These are phyloP conservation scores for Nomada goodeniana DNA, from an alignment of 2,888 invertebrate genomes.

Conservation along the genomic window DNA sequence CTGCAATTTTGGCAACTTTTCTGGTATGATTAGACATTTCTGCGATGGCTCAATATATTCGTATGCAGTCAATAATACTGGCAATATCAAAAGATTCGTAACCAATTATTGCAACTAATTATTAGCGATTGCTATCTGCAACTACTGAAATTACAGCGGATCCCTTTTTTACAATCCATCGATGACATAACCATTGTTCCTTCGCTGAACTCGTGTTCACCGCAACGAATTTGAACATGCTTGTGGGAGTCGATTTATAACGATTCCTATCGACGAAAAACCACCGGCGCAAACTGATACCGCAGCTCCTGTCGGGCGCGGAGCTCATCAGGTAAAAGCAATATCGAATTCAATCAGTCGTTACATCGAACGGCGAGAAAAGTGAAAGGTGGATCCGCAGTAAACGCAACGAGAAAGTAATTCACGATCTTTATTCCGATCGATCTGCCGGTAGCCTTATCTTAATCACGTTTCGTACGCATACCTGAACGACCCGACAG, in stretches of 20 bases:
- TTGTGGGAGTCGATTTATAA: neutral
- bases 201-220: neutral
- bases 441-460: constrained; percentile 32
- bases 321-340: constrained; percentile 11
- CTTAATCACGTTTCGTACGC: constrained; percentile 34
- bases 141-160: too few relatives aligned
- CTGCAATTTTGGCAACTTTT: too few relatives aligned
- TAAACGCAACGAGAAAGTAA: constrained; percentile 73
- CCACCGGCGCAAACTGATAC: neutral
- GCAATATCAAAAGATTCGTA: too few relatives aligned
- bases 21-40: too few relatives aligned
- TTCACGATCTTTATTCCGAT: constrained; percentile 63
- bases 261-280: neutral
- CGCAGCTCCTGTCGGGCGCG: neutral
- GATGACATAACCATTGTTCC: constrained; percentile 11
- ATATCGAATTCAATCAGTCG: constrained; percentile 43
- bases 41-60: too few relatives aligned
- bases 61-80: too few relatives aligned
- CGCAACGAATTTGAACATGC: too few relatives aligned
- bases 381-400: constrained; percentile 79
- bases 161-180: neutral
- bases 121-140: too few relatives aligned
- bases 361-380: constrained; percentile 51
- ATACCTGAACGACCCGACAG: neutral
- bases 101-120: too few relatives aligned